phyloP scores from a whole-genome alignment of 2,113 vertebrate species.

The Myotis yumanensis region DNA sequence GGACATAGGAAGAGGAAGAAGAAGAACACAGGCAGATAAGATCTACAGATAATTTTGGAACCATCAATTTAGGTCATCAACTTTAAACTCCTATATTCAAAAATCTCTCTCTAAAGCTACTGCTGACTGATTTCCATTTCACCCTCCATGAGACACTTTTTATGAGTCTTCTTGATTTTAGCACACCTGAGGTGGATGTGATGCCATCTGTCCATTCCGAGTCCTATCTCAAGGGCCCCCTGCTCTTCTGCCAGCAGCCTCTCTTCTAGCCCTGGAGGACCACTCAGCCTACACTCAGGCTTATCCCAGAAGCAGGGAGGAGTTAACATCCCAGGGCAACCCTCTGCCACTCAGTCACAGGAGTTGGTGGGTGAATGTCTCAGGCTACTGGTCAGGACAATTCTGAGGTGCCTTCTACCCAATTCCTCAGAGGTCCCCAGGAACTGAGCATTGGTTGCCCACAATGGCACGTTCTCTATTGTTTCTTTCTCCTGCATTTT shows the following conservation, averaged over 20 bases:
- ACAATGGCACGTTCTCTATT: not conserved
- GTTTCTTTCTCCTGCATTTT: not conserved
- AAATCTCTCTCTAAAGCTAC: not conserved
- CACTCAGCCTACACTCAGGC: not conserved
- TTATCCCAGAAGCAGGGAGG: not conserved
- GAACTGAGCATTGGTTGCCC: not conserved
- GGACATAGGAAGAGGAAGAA: not conserved
- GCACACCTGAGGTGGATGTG: rapidly evolving
- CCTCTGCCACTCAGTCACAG: not conserved
- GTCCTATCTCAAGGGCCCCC: not conserved
- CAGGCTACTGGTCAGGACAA: not conserved
- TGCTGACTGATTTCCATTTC: not conserved
- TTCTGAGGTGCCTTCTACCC: not conserved
- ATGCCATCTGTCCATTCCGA: not conserved
- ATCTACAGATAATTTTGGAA: not conserved
- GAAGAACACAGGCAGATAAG: not conserved
- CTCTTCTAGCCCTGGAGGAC: not conserved
- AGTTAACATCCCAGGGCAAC: not conserved
- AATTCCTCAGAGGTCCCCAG: not conserved
- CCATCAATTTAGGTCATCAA: not conserved
- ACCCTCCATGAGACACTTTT: not conserved
- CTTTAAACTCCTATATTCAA: not conserved
- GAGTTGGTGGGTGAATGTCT: not conserved
- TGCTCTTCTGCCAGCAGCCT: not conserved
- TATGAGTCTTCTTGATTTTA: not conserved